phyloP scores from a whole-genome alignment of 2,888 invertebrate genomes.

The Machimus rusticus region DNA sequence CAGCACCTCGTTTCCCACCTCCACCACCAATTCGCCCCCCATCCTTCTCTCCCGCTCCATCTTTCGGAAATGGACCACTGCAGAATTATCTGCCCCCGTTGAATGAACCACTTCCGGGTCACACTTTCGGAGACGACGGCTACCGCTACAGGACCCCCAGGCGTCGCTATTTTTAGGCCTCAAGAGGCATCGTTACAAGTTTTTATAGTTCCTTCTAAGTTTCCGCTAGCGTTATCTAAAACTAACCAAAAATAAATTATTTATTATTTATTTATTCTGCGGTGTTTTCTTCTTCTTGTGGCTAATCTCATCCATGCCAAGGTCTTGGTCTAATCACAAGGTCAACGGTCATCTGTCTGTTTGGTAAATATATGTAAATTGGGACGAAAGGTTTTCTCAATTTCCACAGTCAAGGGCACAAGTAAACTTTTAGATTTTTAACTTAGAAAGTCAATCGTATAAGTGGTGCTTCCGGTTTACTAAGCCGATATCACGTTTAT shows the following conservation, averaged over 20 bases:
- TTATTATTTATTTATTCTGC: conserved; percentile 8
- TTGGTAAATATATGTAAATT: not conserved
- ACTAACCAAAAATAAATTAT: conserved; percentile 36
- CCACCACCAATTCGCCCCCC: not conserved
- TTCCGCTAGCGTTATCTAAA: conserved; percentile 10
- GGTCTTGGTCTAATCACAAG: not conserved
- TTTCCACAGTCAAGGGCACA: not conserved
- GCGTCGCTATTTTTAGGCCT: not conserved
- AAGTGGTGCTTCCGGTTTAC: not conserved
- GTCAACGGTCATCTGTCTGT: not conserved
- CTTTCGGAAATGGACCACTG: not conserved
- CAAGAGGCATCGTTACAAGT: not conserved
- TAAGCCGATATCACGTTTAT: not conserved
- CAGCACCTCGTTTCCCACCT: not conserved
- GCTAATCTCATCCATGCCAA: not conserved
- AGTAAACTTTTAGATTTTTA: not conserved
- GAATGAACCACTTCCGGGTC: conserved; percentile 17
- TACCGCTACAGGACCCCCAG: conserved; percentile 30
- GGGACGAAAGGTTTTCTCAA: not conserved
- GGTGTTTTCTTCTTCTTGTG: not conserved
- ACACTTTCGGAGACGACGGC: conserved; percentile 17
- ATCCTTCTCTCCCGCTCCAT: not conserved
- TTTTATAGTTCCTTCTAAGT: conserved; percentile 32
- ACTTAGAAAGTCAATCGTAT: not conserved
- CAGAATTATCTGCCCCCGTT: not conserved